Evolutionary conservation across 2,888 invertebrate species (phyloP).

Genomic region (Tetranychus piercei): DNA sequence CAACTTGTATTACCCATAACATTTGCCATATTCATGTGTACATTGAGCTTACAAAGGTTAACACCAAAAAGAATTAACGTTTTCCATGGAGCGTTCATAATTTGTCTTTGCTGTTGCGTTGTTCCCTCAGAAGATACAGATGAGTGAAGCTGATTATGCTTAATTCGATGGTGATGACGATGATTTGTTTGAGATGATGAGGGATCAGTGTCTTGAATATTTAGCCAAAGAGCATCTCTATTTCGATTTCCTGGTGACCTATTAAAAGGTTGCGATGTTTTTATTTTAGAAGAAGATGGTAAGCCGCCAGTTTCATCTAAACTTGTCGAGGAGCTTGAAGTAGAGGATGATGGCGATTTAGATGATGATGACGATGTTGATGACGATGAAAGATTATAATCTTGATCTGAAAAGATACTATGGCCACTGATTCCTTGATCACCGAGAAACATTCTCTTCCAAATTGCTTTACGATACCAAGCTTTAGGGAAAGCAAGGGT

Average conservation of each 20-base stretch:
- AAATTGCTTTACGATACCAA: conserved; percentile 88
- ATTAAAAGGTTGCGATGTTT: not conserved
- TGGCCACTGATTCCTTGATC: conserved; percentile 45
- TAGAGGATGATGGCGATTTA: not conserved
- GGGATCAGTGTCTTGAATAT: conserved; percentile 8
- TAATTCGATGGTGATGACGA: not conserved
- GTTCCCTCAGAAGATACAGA: conserved; percentile 1
- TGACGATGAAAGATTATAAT: not conserved
- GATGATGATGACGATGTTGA: not conserved
- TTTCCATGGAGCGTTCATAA: conserved; percentile 56
- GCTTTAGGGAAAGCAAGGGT: conserved; percentile 95
- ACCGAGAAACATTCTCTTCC: conserved; percentile 73
- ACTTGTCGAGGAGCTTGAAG: not conserved
- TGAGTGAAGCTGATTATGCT: not conserved
- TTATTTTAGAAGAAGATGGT: not conserved
- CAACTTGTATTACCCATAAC: conserved; percentile 97
- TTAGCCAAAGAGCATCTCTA: conserved; percentile 14
- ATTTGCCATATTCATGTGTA: conserved; percentile 98
- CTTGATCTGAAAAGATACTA: not conserved
- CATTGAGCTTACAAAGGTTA: conserved; percentile 83
- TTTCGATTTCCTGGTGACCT: not conserved
- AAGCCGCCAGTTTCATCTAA: not conserved
- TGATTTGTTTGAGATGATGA: not conserved
- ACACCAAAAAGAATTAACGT: conserved; percentile 85
- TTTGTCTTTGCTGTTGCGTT: conserved; percentile 8